Evolutionary conservation across 1,140 invertebrate species (phyloP).

Genomic region (Musca vetustissima): DNA sequence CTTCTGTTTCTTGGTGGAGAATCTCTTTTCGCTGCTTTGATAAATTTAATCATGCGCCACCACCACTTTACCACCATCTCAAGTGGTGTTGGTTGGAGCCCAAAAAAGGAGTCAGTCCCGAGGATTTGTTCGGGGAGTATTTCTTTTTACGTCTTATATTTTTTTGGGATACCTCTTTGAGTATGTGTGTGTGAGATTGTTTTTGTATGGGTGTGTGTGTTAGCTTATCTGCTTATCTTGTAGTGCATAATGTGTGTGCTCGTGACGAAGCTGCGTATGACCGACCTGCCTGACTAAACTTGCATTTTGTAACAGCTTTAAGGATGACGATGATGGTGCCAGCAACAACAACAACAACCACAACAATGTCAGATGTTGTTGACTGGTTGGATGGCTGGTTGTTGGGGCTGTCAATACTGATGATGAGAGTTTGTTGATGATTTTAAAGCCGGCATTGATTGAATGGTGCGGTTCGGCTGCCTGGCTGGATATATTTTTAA

Average conservation of each 20-base stretch:
- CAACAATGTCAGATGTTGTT: neutral
- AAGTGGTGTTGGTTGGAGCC: neutral
- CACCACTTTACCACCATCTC: conserved; percentile 3
- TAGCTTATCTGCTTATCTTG: neutral
- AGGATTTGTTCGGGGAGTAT: neutral
- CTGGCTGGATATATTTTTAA: neutral
- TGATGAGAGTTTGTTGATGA: neutral
- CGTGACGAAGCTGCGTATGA: conserved; percentile 5
- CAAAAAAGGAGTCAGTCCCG: too few species aligned
- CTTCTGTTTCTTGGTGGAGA: too few species aligned
- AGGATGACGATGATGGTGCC: conserved; percentile 5
- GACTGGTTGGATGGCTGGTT: neutral
- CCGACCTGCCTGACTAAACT: conserved; percentile 15
- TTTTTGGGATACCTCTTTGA: neutral
- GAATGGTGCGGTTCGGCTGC: neutral
- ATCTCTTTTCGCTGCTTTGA: conserved; percentile 9
- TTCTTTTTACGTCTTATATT: neutral
- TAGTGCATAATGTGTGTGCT: neutral
- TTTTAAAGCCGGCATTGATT: neutral
- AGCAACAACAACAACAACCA: too few species aligned
- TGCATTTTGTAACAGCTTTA: conserved; percentile 18
- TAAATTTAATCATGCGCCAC: conserved; percentile 24
- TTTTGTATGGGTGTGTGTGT: neutral
- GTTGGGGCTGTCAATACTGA: neutral
- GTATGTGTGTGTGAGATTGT: neutral